Evolutionary conservation across 2,888 invertebrate genomes (phyloP), one percentile per base, ranked within the genome.

Genomic region (Drosophila suboccidentalis): DNA sequence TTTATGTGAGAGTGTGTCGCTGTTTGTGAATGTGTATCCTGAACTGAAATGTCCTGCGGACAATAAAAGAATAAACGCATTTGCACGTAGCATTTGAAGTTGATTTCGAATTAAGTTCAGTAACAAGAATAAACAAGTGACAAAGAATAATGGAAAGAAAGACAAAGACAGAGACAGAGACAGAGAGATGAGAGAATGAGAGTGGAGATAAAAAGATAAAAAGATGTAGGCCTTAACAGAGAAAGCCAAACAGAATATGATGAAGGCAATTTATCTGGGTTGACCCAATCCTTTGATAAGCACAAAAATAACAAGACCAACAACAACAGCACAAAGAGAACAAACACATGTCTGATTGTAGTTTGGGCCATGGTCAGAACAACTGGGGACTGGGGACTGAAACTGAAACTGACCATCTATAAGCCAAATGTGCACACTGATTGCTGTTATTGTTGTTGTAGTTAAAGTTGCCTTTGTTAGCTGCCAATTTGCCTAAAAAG

Each of bases 401-500:
- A 36, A 17, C 29, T 15, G 36, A 22, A 19, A 22, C 59, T 22
- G 44, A 15, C 15, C 49, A 50, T 34, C 13, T n/a, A 39, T 57
- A 49, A 36, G 29, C 15, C 49, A 29, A 61, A 53, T 57, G 63
- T 50, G 29, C 22, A 19, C 29, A 47, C 49, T 46, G 41, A 51
- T 57, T 69, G 53, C 51, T 39, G 22, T 39, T 43, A 49, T 57
- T 19, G 49, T 55, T 67, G 57, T 44, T 54, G 49, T 26, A n/a
- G 54, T 51, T 62, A 36, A 60, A 71, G 65, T 62, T 70, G 59
- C 67, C 57, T 61, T 71, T 75, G 71, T 64, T 67, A 50, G 71
- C 71, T 75, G 80, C 71, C 72, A 86, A 88, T 88, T 88, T 88
- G 87, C 67, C 75, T 80, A 86, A 82, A 82, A 86, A 86, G 70